Base-by-base conservation (phyloP, 2,888 invertebrate species). In the Diplolepis rosae region DNA sequence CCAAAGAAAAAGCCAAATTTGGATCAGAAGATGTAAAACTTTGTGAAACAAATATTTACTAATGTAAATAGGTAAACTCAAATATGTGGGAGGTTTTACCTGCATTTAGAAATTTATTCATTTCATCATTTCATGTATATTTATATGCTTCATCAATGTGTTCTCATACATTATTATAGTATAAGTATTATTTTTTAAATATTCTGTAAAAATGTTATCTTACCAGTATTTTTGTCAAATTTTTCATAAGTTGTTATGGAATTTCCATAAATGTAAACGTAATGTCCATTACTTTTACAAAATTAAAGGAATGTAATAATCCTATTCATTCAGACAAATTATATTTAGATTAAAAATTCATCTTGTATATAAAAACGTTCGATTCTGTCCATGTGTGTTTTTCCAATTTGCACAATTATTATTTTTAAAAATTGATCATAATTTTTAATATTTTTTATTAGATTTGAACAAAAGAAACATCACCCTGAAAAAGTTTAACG, bases 41-140 rank as follows among this genome's bases (percentile, higher is more conserved):
- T 51, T 2, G 6, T 15, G 5, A 27, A 28, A 51, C n/a, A n/a
- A 51, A 51, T 24, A 51, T 51, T 13, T 24, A n/a, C 13, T 7
- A 11, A 27, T n/a, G n/a, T 4, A 18, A 4, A 2, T 42, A 4
- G n/a, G 1, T 1, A 42, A n/a, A 42, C 2, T n/a, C 18, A 11
- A 56, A 56, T 32, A 39, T 39, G 6, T 6, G 11, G 11, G 1
- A 32, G n/a, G 7, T 6, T 35, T n/a, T n/a, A n/a, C 5, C 3
- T 61, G 24, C 18, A 56, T 11, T 56, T 39, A 39, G 45, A 18
- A 45, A 45, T 54, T 54, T 15, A 39, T n/a, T 39, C 39, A 61
- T 39, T 61, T 61, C 61, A 61, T 61, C 61, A n/a, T 27, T 39
- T 61, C 61, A 61, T 61, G 18, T n/a, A 61, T 61, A 61, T 61